A percentile compares a stretch with the other conserved stretches of the same genome.
Evolutionary conservation across 2,113 vertebrate species (phyloP).

Genomic region (Girardinichthys multiradiatus): DNA sequence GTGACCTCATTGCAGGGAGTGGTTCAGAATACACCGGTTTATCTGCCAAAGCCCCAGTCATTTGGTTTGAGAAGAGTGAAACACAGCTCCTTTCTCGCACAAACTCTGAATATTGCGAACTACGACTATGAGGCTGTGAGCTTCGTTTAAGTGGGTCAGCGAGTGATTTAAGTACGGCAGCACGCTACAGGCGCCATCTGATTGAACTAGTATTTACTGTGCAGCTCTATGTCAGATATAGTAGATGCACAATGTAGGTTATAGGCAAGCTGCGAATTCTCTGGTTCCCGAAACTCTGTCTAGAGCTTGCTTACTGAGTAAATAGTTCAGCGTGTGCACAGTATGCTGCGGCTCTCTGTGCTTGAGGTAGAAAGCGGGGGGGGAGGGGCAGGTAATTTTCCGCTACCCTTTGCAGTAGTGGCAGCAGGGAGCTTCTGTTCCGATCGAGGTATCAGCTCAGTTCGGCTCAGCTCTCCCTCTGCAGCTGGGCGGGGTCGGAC

Average conservation of each 20-base stretch:
- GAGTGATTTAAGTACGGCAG: conserved; percentile 64
- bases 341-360: conserved; percentile 59
- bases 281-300: conserved; percentile 50
- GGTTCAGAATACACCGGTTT: conserved; percentile 53
- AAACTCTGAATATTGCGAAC: conserved; percentile 11
- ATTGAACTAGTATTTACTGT: conserved; percentile 18
- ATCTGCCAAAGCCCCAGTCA: conserved; percentile 30
- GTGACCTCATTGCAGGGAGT: conserved; percentile 75
- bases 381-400: conserved; percentile 82
- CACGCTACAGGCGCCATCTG: conserved; percentile 26
- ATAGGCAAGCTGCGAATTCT: conserved; percentile 9
- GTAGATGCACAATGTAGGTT: background rate
- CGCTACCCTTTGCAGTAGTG: conserved; percentile 66
- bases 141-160: conserved; percentile 65
- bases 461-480: conserved; percentile 53
- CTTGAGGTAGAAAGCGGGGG: conserved; percentile 53
- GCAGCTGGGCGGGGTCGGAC: conserved; percentile 64
- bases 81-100: conserved; percentile 10
- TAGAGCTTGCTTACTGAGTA: conserved; percentile 47
- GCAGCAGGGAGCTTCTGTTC: conserved; percentile 61
- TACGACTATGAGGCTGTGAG: conserved; percentile 6
- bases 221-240: background rate
- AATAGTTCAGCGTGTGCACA: conserved; percentile 49
- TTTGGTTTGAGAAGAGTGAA: conserved; percentile 28
- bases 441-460: conserved; percentile 50